Conservation (phyloP, 2,113 vertebrate genomes). For the Scatophagus argus region DNA sequence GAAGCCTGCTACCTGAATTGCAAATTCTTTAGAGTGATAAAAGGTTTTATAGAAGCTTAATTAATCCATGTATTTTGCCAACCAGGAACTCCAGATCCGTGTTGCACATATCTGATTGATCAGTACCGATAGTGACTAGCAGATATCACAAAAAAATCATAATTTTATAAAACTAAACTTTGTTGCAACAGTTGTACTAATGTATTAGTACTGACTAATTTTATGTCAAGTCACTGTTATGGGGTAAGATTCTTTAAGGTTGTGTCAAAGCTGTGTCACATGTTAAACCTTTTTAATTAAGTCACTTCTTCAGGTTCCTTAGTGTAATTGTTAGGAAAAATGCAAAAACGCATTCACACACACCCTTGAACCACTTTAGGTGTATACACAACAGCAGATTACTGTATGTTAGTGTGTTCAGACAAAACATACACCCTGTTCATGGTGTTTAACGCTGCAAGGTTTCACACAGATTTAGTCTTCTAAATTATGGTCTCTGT, state of each 20-base stretch:
- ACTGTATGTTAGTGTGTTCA: constrained; percentile 8
- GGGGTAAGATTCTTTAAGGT: background rate
- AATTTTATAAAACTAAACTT: background rate
- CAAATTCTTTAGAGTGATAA: no score
- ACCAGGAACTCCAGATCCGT: no score
- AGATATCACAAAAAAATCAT: no score
- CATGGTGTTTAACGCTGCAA: constrained; percentile 4
- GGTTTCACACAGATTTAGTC: background rate
- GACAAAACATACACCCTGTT: constrained; percentile 14
- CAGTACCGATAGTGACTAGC: background rate
- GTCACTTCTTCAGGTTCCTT: constrained; percentile 25
- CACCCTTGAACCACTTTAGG: background rate
- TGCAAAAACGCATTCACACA: background rate
- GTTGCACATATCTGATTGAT: background rate
- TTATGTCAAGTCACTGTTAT: background rate
- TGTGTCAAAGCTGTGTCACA: background rate
- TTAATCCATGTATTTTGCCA: no score
- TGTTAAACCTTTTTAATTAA: constrained; percentile 35
- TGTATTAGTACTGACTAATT: background rate
- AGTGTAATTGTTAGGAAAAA: constrained; percentile 25
- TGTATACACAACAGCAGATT: constrained; percentile 42
- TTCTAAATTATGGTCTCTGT: background rate
- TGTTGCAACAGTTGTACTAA: background rate
- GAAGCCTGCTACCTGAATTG: background rate
- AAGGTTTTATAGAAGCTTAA: no score